Evolutionary conservation across 2,797 vertebrate genomes (phyloP).

Genomic region (Microhierax caerulescens): DNA sequence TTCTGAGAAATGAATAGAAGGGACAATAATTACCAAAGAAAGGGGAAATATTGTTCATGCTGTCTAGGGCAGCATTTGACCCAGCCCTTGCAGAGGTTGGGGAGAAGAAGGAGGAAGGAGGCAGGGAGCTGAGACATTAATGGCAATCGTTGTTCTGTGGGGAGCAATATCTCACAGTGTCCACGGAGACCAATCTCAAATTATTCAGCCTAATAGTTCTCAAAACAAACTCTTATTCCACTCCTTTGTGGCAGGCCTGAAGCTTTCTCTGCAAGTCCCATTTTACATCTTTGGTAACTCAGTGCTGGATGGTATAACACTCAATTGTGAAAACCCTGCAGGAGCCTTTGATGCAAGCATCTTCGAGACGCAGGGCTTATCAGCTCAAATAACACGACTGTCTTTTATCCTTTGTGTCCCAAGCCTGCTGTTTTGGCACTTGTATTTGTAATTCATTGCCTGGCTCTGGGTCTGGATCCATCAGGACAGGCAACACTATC

Average conservation of each 20-base stretch:
- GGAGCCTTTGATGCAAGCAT: conserved; percentile 25
- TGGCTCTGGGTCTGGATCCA: conserved; percentile 16
- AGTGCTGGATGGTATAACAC: neutral
- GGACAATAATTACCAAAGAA: conserved; percentile 18
- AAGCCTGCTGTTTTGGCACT: conserved; percentile 29
- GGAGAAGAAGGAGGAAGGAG: neutral
- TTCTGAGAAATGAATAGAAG: conserved; percentile 38
- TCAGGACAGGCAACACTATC: neutral
- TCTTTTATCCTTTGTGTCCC: conserved; percentile 24
- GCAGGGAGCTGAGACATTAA: neutral
- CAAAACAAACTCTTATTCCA: conserved; percentile 6
- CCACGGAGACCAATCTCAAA: conserved; percentile 29
- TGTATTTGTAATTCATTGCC: conserved; percentile 34
- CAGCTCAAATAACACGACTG: conserved; percentile 35
- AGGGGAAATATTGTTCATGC: neutral
- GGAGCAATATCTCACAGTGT: conserved; percentile 5
- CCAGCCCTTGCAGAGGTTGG: neutral
- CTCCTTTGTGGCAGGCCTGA: neutral
- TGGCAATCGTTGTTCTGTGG: conserved; percentile 10
- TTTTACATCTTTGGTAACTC: conserved; percentile 12
- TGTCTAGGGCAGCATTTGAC: conserved; percentile 3
- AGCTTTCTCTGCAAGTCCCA: neutral
- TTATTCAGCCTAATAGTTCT: conserved; percentile 27
- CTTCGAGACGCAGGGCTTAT: neutral
- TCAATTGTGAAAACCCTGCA: conserved; percentile 4